Evolutionary conservation across 2,113 vertebrate species (phyloP).

Genomic region (Rhagologus leucostigma): DNA sequence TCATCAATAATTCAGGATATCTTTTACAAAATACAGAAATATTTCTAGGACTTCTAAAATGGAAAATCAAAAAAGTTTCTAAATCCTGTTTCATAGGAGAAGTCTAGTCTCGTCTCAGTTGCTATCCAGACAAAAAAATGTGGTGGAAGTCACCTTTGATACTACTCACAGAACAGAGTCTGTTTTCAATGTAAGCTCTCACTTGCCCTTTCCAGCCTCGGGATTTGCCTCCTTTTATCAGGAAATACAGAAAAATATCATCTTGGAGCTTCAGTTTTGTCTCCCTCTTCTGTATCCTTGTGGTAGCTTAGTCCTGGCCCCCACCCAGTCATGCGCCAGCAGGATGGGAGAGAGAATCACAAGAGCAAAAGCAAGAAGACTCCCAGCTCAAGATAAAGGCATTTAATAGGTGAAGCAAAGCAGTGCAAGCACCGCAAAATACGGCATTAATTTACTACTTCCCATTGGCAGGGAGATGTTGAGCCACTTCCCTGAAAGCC

Average conservation of each 20-base stretch:
- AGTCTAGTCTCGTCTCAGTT: not conserved
- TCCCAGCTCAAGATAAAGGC: not conserved
- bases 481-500: not conserved
- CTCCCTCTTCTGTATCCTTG: not conserved
- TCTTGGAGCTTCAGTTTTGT: not conserved
- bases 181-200: not conserved
- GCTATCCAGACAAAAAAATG: not conserved
- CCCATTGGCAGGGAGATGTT: not conserved
- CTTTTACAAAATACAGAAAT: not conserved
- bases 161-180: not conserved
- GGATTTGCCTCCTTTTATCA: not conserved
- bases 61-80: not conserved
- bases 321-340: rapidly evolving
- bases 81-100: not conserved
- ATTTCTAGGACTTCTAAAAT: not conserved
- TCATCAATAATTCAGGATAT: slow-evolving; percentile 46
- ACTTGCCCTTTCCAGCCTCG: not conserved
- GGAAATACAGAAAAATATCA: not conserved
- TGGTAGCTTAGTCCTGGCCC: not conserved
- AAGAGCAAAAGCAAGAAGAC: not conserved
- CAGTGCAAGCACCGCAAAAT: not conserved
- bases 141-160: not conserved
- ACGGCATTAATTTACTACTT: not conserved
- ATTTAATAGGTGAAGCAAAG: not conserved
- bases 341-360: not conserved